Base-by-base conservation (phyloP, 1,140 invertebrate genomes). In the Dufourea novaeangliae region DNA sequence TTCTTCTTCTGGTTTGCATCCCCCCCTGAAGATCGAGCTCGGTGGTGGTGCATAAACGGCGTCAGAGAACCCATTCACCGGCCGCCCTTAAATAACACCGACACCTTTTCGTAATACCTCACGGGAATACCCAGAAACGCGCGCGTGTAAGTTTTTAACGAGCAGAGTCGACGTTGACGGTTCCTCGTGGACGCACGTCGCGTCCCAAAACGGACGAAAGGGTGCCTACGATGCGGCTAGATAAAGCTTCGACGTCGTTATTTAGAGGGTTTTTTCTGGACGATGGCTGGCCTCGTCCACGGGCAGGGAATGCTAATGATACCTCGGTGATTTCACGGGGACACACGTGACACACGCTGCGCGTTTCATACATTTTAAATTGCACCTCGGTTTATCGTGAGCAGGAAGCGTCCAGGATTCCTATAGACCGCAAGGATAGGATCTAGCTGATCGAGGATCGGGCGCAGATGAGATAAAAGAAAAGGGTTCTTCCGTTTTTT, bases 181-280 rank as follows among this genome's bases (percentile, higher is more conserved):
- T 52, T 64, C 73, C 73, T 50, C 70, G 62, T 25, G 59, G 37
- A 56, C 46, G 12, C 44, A 54, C 41, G 50, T 59, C 70, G 64
- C 61, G 54, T 78, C 59, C 52, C 59, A 50, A 54, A 79, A 54
- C 56, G 77, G 74, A 74, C 66, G 80, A 46, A 86, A 62, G 86
- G 87, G 87, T 87, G 87, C 86, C 79, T 72, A 71, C 64, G 87
- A 88, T 87, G 70, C 75, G 17, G 66, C 37, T 52, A 76, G 87
- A 88, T 89, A 89, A 89, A 59, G 39, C 50, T n/a, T n/a, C 66
- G 59, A 52, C 80, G 79, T 61, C 37, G 57, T 81, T 86, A 86
- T 87, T 88, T 88, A 87, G 86, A 80, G 89, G 89, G 83, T 87
- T 89, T n/a, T n/a, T n/a, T 86, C 83, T 87, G 71, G 86, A 86